Base-by-base conservation (phyloP, 1,140 invertebrate genomes). In the Euschistus heros region DNA sequence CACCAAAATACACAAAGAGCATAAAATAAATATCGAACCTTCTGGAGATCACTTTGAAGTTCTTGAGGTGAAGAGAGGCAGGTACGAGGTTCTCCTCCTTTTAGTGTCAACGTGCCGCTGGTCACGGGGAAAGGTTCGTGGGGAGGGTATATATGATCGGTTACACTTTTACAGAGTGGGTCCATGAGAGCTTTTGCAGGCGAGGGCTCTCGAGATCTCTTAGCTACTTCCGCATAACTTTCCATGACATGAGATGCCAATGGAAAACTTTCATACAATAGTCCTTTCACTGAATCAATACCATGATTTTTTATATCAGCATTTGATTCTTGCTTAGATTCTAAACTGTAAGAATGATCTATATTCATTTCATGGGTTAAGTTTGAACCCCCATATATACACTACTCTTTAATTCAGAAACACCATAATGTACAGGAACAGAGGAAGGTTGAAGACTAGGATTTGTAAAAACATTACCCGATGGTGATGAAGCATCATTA, bases 1-100 rank as follows among this genome's bases (percentile, higher is more conserved):
- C 54, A 57, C 54, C 24, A 26, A 22, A 57, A 57, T 14, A 54
- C 52, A 54, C 18, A 57, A 57, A 20, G 24, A 20, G 24, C 24
- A 17, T 57, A 24, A 24, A 17, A 24, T 24, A 24, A 57, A 57
- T 24, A 24, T 57, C 54, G 54, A 57, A 57, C 54, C 54, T 57
- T 57, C 20, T 15, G 54, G 15, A 26, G 54, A 57, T 15, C 2
- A 22, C 24, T 20, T 22, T 57, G 54, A 15, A 24, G 54, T 26
- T 24, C 18, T 24, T 57, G 6, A 14, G 54, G 15, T 7, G 54
- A 27, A 24, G 54, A 15, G 15, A 26, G 54, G 24, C 24, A 14
- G 15, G 15, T 15, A 17, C 10, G 54, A 57, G 54, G 24, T 4
- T 57, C 24, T 24, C 13, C n/a, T 18, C 14, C 54, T 57, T 24